phyloP scores from a whole-genome alignment of 2,888 invertebrate genomes.

The Chelonus formosanus region DNA sequence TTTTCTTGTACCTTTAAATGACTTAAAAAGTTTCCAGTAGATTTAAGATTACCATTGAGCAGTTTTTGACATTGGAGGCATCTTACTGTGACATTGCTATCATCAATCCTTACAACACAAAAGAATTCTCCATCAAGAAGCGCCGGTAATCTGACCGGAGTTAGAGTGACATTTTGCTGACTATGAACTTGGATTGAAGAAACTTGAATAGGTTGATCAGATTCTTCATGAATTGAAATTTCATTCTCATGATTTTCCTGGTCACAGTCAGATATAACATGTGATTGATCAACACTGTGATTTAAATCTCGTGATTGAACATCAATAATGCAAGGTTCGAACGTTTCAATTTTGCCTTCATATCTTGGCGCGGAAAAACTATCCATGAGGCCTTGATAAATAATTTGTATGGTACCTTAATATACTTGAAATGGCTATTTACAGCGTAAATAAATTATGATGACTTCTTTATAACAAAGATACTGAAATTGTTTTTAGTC shows the following conservation, averaged over 20 bases:
- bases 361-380: constrained; percentile 54
- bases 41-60: constrained; percentile 62
- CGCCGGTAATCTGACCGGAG: constrained; percentile 60
- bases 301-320: constrained; percentile 50
- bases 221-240: constrained; percentile 31
- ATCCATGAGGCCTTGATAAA: constrained; percentile 51
- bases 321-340: constrained; percentile 58
- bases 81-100: constrained; percentile 61
- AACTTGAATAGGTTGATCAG: constrained; percentile 42
- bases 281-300: constrained; percentile 46
- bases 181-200: constrained; percentile 6
- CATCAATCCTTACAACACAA: constrained; percentile 60
- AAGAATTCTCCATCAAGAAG: constrained; percentile 62
- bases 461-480: no score
- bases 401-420: constrained; percentile 6
- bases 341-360: constrained; percentile 58
- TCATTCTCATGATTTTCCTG: constrained; percentile 51
- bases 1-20: constrained; percentile 56
- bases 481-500: no score
- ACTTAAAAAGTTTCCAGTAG: constrained; percentile 63
- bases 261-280: constrained; percentile 41
- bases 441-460: constrained; percentile 10
- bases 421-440: constrained; percentile 22
- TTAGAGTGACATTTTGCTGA: constrained; percentile 56
- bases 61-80: constrained; percentile 61